Evolutionary conservation across 2,797 vertebrate species (phyloP).

Genomic region (Hyperoplus immaculatus): DNA sequence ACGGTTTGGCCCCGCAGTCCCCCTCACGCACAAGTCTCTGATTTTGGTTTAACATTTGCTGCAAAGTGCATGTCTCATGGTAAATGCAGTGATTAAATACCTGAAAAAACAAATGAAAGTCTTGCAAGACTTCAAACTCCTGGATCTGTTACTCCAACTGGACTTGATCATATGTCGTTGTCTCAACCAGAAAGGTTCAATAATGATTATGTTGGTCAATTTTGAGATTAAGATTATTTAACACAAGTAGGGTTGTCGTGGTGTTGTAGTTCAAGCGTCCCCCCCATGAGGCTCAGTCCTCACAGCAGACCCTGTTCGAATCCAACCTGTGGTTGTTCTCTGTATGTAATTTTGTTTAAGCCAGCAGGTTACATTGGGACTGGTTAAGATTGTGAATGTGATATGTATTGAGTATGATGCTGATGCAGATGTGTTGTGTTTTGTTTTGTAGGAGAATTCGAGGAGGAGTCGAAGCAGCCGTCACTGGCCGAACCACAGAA

Average conservation of each 20-base stretch:
- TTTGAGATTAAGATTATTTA: too few relatives aligned
- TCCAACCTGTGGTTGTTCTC: too few relatives aligned
- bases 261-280: too few relatives aligned
- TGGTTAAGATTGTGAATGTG: neutral
- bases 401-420: neutral
- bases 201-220: too few relatives aligned
- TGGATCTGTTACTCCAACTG: neutral
- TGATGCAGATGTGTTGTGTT: constrained; percentile 11
- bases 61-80: neutral
- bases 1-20: neutral
- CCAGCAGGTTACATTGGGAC: too few relatives aligned
- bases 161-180: neutral
- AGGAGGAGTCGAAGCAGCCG: constrained; percentile 96
- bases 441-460: constrained; percentile 89
- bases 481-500: constrained; percentile 91
- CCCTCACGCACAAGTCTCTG: neutral
- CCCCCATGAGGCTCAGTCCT: too few relatives aligned
- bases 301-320: too few relatives aligned
- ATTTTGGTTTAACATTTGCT: neutral
- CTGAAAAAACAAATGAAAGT: neutral
- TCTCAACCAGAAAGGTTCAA: neutral
- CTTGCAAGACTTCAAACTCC: neutral
- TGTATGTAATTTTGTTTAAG: too few relatives aligned
- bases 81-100: too few relatives aligned
- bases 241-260: too few relatives aligned